Base-by-base conservation (phyloP, 2,113 vertebrate species). In the Gallinago paraguaiae region DNA sequence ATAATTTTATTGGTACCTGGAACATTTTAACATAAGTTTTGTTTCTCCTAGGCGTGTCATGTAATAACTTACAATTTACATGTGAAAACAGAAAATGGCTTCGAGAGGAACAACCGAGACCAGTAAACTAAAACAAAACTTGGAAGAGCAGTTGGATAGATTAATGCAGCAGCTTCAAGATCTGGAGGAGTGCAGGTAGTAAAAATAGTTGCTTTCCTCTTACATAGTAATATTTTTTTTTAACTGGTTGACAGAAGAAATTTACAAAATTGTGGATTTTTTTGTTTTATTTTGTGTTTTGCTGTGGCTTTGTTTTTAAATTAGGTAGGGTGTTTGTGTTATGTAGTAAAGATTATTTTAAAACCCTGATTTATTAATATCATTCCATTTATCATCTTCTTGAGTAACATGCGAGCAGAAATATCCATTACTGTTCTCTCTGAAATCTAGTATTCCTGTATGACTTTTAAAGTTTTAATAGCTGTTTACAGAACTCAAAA, bases 81-180 rank as follows among this genome's bases (percentile, higher is more conserved):
- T 28, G 30, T 82, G 90, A 88, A 88, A 76, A 80, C 65, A 76
- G 90, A 96, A 98, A 87, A 99, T 99, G 99, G 99, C 99, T 95
- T 99, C 99, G 78, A 99, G 99, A 56, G 99, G 99, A 79, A 99
- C 98, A 97, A 98, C 98, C 15, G 99, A 99, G 97, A 99, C 99
- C 31, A 98, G 98, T 81, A 99, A 99, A 95, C 85, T 99, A 69
- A 99, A 98, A 93, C 99, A 99, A 92, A 99, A 99, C 84, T 98
- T 99, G 97, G 99, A 99, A 95, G 99, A 99, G 90, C 99, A 99
- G 85, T 97, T 99, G 84, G 99, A 99, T 91, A 98, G 99, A 89
- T 95, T 99, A 82, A 99, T 99, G 99, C 99, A 99, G 90, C 99
- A 99, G 84, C 98, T 99, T 50, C 99, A 99, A 82, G 99, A 99